A percentile compares a stretch with the other conserved stretches of the same genome.
Conservation (phyloP, 2,797 vertebrate species). For the Meriones psammophilus region DNA sequence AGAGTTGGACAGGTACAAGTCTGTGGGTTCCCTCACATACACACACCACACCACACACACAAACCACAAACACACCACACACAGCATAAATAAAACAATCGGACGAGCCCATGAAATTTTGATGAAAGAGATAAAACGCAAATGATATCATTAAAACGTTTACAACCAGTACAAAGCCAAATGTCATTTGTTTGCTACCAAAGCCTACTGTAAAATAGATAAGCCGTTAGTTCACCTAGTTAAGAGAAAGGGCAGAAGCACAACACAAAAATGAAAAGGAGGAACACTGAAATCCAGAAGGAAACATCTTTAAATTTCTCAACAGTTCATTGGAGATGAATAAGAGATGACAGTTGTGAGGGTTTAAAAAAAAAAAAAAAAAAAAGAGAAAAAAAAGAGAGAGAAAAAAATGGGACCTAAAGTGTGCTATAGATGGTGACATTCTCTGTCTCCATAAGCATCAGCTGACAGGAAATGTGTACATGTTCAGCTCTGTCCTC, state of each 20-base stretch:
- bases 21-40: background rate
- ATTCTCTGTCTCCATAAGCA: background rate
- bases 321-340: background rate
- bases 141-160: background rate
- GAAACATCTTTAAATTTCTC: background rate
- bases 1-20: background rate
- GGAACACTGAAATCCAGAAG: background rate
- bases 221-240: slow-evolving; percentile 9
- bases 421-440: background rate
- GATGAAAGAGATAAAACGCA: background rate
- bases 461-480: background rate
- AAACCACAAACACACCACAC: background rate
- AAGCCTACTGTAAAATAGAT: background rate
- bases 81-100: background rate
- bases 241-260: background rate
- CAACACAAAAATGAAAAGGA: background rate
- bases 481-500: background rate
- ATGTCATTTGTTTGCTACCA: background rate
- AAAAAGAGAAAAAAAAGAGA: background rate
- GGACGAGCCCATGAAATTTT: background rate
- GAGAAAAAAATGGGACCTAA: background rate
- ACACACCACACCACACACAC: background rate
- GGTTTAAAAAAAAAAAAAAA: no score
- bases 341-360: background rate
- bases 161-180: background rate